Evolutionary conservation across 2,888 invertebrate species (phyloP), one percentile per base, ranked within the genome.

Genomic region (Seira ritae): DNA sequence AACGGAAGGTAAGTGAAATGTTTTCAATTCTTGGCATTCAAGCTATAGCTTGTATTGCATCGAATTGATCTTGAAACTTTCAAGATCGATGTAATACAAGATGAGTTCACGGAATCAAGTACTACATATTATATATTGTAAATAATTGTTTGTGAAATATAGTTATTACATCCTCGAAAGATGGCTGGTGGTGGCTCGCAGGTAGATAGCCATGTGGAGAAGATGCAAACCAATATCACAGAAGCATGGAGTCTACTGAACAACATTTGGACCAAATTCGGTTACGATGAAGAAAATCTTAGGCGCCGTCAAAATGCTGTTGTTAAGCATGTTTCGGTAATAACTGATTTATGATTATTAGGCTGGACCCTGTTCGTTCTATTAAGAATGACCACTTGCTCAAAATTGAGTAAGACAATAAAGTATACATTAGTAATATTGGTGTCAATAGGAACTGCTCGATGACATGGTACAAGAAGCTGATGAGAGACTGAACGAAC

Each of bases 401-500:
- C n/a, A n/a, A n/a, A n/a, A n/a, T n/a, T n/a, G n/a, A n/a, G n/a
- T n/a, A n/a, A n/a, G n/a, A n/a, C n/a, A n/a, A n/a, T 31, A 31
- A 31, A 31, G 31, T 31, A 4, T 31, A 8, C 31, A 4, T 31
- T n/a, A n/a, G 8, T 31, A 8, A 2, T 31, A 31, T 31, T 31
- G 31, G 10, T 75, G 2, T 31, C 8, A 31, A 31, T 37, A 86
- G 85, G 81, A 84, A 67, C 42, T 86, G 17, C 68, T 84, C 1
- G 24, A 31, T 6, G 85, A 86, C 1, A 86, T 86, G 85, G 50
- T 65, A 0, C 72, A 76, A 15, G 85, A 86, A 31, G 81, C 80
- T 17, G 42, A 66, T 4, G 24, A 22, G 1, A 60, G 60, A 2
- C 22, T 86, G 8, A 50, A 42, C 3, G 79, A 78, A 15, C 74